Evolutionary conservation across 2,113 vertebrate genomes (phyloP).

Genomic region (Platanista minor): DNA sequence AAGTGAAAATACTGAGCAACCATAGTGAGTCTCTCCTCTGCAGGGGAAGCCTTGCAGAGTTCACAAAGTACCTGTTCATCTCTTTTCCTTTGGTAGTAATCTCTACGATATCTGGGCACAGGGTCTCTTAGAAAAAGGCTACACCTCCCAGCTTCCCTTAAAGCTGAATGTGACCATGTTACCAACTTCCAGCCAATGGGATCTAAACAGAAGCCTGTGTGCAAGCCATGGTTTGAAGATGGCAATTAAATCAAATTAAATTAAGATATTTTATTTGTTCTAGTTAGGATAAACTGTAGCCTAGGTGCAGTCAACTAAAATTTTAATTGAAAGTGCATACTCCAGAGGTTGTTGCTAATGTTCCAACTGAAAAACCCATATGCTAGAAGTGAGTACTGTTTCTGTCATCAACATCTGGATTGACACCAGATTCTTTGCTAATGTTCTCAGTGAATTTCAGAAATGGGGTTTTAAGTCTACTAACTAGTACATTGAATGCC

Average conservation of each 20-base stretch:
- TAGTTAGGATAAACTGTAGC: neutral
- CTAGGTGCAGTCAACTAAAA: neutral
- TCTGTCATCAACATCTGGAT: neutral
- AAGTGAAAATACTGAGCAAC: slow-evolving; percentile 55
- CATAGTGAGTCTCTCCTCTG: neutral
- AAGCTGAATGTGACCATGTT: neutral
- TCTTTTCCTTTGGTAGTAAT: neutral
- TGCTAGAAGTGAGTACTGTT: neutral
- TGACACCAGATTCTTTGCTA: neutral
- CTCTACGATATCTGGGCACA: neutral
- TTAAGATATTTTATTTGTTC: neutral
- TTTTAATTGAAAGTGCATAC: neutral
- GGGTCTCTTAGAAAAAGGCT: neutral
- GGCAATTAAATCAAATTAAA: neutral
- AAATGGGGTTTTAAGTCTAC: neutral
- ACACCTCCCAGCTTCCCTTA: neutral
- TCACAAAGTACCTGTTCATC: neutral
- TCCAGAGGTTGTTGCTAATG: neutral
- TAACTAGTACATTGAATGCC: neutral
- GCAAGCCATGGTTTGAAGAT: neutral
- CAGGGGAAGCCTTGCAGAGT: neutral
- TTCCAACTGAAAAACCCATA: neutral
- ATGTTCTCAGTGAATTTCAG: neutral
- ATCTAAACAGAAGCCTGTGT: neutral
- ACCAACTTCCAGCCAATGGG: neutral